phyloP scores from a whole-genome alignment of 2,797 vertebrate genomes.

The Enteromius thamalakanensis region DNA sequence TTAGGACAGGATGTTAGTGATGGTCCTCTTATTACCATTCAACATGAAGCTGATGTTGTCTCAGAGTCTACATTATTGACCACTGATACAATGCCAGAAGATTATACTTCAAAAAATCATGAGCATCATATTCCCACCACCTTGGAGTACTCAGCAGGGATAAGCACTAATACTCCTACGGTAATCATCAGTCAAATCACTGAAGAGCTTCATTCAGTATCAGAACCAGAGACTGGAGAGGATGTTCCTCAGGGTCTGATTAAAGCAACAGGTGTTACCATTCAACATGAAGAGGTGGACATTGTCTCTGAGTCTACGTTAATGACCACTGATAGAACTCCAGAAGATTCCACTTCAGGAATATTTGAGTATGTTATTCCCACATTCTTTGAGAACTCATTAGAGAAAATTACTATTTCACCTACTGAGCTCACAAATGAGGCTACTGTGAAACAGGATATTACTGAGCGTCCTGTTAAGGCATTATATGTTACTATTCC shows the following conservation, averaged over 20 bases:
- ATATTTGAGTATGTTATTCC: background rate
- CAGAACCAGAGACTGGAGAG: conserved; percentile 4
- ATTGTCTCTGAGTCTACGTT: background rate
- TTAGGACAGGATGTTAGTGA: background rate
- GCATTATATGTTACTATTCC: background rate
- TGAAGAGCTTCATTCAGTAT: conserved; percentile 28
- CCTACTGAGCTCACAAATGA: background rate
- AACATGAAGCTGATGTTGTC: background rate
- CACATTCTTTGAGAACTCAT: background rate
- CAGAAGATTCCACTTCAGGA: background rate
- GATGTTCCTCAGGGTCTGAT: background rate
- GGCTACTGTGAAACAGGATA: background rate
- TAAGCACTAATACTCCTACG: background rate
- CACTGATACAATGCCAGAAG: background rate
- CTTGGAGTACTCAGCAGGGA: background rate
- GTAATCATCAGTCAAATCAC: background rate
- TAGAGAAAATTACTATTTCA: background rate
- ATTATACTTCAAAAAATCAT: background rate
- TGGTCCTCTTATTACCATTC: background rate
- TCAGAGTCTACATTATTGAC: background rate
- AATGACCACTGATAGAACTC: background rate
- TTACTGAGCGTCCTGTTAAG: background rate
- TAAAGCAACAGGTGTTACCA: background rate
- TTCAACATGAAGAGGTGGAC: background rate
- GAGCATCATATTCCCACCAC: background rate